A percentile compares a stretch with the other conserved stretches of the same genome.
These are phyloP conservation scores for Dicroscelio sp. DNA, from an alignment of 2,888 invertebrate genomes.

Conservation along the genomic window DNA sequence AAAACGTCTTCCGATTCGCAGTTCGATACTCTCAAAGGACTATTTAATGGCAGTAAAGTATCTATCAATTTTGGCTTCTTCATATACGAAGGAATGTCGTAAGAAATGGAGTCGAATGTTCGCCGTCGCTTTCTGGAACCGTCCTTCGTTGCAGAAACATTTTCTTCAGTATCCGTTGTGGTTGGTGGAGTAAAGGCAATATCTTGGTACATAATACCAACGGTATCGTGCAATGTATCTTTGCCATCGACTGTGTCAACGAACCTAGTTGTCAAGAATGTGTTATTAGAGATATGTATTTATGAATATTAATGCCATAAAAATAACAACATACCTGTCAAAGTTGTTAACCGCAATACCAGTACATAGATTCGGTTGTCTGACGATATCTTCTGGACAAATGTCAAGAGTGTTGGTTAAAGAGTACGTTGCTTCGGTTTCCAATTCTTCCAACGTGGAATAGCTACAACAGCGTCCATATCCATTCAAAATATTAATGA, in stretches of 20 bases:
- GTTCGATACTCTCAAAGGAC: not conserved
- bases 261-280: no score
- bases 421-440: slow-evolving; percentile 86
- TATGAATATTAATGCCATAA: no score
- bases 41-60: slow-evolving; percentile 44
- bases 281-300: no score
- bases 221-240: slow-evolving; percentile 65
- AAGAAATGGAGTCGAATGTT: no score
- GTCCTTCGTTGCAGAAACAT: not conserved
- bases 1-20: not conserved
- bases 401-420: not conserved
- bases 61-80: slow-evolving; percentile 53
- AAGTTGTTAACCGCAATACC: slow-evolving; percentile 66
- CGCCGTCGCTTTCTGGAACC: slow-evolving; percentile 69
- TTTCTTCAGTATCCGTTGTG: slow-evolving; percentile 22
- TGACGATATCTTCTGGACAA: slow-evolving; percentile 52
- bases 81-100: no score
- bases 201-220: slow-evolving; percentile 35
- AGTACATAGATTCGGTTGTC: slow-evolving; percentile 42
- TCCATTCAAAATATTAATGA: slow-evolving; percentile 84
- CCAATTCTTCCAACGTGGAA: slow-evolving; percentile 83
- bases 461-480: slow-evolving; percentile 86
- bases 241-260: slow-evolving; percentile 50
- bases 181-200: not conserved
- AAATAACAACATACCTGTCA: no score